Conservation (phyloP, 2,797 vertebrate species). For the Pseudochromis fuscus region DNA sequence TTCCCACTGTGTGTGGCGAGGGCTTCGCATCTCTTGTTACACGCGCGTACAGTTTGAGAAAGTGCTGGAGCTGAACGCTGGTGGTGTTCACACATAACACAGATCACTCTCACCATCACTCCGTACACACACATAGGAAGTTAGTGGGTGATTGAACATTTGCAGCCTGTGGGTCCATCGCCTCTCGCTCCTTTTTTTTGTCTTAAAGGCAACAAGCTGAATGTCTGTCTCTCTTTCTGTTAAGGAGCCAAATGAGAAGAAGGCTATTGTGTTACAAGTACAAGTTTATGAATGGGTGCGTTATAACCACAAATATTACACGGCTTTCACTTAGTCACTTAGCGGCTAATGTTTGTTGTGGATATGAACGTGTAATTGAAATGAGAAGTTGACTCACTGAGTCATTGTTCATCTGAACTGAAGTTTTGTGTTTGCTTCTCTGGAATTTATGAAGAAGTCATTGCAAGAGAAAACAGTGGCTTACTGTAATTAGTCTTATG, state of each 20-base stretch:
- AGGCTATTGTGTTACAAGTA: constrained; percentile 35
- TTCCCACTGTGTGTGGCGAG: constrained; percentile 81
- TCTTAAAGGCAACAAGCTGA: constrained; percentile 14
- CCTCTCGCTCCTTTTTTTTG: no score
- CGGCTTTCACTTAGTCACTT: constrained; percentile 7
- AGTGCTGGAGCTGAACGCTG: constrained; percentile 35
- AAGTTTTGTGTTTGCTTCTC: background rate
- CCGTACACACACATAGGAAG: constrained; percentile 17
- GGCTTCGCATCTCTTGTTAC: constrained; percentile 76
- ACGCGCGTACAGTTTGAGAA: constrained; percentile 39
- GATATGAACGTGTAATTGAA: constrained; percentile 13
- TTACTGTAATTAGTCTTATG: background rate
- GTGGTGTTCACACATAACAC: constrained; percentile 25
- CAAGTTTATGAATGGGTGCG: constrained; percentile 51
- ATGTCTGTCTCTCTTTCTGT: constrained; percentile 15
- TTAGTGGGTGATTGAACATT: constrained; percentile 14
- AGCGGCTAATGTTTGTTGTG: constrained; percentile 9
- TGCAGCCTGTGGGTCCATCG: constrained; percentile 9
- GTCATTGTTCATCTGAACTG: constrained; percentile 17
- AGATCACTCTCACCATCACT: constrained; percentile 25
- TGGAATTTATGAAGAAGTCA: background rate
- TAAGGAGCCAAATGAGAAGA: constrained; percentile 39
- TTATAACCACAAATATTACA: constrained; percentile 41
- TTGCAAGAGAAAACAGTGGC: background rate
- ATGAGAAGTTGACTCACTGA: constrained; percentile 21